phyloP scores from a whole-genome alignment of 2,888 invertebrate genomes.

The Acleris literana region DNA sequence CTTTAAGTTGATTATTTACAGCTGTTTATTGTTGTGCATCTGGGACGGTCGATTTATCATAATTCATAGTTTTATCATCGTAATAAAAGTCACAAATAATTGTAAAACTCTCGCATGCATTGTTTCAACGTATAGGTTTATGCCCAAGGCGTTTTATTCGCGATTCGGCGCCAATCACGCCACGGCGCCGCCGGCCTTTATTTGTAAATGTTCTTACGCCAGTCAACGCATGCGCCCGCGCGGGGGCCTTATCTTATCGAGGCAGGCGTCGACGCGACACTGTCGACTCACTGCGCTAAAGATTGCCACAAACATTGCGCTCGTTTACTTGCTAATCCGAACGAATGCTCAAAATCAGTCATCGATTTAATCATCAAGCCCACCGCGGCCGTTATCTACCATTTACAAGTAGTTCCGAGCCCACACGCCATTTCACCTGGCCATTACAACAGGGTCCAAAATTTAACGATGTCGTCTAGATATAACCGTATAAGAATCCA shows the following conservation, averaged over 20 bases:
- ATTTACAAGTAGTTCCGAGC: conserved; percentile 63
- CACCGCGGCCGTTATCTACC: conserved; percentile 59
- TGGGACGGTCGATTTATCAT: conserved; percentile 53
- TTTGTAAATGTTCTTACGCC: conserved; percentile 70
- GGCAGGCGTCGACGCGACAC: conserved; percentile 64
- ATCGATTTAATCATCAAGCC: conserved; percentile 62
- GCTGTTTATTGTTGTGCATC: conserved; percentile 55
- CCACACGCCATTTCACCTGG: conserved; percentile 64
- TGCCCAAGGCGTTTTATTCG: conserved; percentile 52
- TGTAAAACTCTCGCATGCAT: conserved; percentile 60
- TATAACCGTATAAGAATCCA: conserved; percentile 66
- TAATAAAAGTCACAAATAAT: conserved; percentile 20
- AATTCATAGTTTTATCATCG: conserved; percentile 36
- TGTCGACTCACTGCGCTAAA: conserved; percentile 44
- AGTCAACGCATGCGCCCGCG: conserved; percentile 45
- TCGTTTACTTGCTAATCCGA: conserved; percentile 44
- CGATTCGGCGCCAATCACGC: conserved; percentile 58
- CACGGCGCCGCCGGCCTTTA: conserved; percentile 55
- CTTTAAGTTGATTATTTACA: conserved; percentile 55
- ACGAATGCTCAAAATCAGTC: conserved; percentile 53
- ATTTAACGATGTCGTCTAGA: conserved; percentile 75
- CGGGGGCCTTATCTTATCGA: conserved; percentile 57
- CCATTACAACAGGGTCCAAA: conserved; percentile 63
- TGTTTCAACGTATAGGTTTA: conserved; percentile 47
- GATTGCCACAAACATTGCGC: conserved; percentile 46